Evolutionary conservation across 1,140 invertebrate genomes (phyloP).

Genomic region (Halictus rubicundus): DNA sequence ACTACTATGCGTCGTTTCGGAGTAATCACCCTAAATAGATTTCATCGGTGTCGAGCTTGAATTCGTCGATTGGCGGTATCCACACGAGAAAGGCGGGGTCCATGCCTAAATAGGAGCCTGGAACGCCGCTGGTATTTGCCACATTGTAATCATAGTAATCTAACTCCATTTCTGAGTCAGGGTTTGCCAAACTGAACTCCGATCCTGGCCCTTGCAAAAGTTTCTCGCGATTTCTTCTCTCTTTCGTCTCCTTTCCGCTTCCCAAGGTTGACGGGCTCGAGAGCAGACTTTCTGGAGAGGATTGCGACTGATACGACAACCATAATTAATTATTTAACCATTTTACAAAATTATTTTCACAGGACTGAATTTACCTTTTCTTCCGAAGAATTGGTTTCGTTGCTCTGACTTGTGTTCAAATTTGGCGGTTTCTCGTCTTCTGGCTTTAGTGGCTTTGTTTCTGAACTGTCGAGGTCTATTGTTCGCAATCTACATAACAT

Average conservation of each 20-base stretch:
- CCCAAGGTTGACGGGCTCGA: conserved; percentile 78
- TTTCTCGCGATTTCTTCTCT: conserved; percentile 86
- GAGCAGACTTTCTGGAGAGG: conserved; percentile 82
- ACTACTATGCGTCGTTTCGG: no score
- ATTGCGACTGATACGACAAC: conserved; percentile 59
- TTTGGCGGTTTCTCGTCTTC: not conserved
- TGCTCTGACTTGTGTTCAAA: not conserved
- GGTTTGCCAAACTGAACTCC: conserved; percentile 88
- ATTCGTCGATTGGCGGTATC: conserved; percentile 87
- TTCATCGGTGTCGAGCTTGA: conserved; percentile 57
- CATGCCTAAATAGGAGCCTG: conserved; percentile 91
- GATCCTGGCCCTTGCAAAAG: conserved; percentile 86
- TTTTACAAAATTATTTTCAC: not conserved
- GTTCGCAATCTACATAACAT: conserved; percentile 15
- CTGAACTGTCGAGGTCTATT: conserved; percentile 3
- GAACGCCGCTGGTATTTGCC: conserved; percentile 88
- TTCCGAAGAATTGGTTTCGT: conserved; percentile 22
- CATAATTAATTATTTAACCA: not conserved
- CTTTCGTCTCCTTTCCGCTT: conserved; percentile 87
- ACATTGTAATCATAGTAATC: conserved; percentile 96
- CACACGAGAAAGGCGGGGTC: conserved; percentile 92
- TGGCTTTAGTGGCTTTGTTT: conserved; percentile 2
- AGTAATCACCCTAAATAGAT: conserved; percentile 39
- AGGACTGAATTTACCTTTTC: conserved; percentile 12
- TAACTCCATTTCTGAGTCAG: conserved; percentile 88